These are phyloP conservation scores for Ruditapes philippinarum DNA, from an alignment of 1,140 invertebrate genomes.

Conservation along the genomic window DNA sequence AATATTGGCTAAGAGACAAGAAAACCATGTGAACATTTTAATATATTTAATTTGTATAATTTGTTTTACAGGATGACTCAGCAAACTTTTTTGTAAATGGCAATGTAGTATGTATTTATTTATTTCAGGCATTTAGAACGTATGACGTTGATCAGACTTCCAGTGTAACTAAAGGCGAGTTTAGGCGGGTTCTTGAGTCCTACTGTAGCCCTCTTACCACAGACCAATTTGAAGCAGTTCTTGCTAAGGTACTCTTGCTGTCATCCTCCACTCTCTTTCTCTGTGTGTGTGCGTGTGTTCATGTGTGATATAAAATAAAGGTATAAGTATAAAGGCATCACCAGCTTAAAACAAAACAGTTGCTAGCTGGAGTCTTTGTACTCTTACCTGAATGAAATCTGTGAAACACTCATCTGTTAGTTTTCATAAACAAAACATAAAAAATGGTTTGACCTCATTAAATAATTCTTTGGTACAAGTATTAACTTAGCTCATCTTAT, in stretches of 20 bases:
- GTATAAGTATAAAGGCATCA: background rate
- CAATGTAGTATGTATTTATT: background rate
- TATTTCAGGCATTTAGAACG: constrained; percentile 82
- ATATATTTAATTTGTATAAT: too few species aligned
- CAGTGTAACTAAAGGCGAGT: constrained; percentile 83
- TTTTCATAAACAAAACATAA: background rate
- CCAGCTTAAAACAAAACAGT: background rate
- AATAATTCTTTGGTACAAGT: background rate
- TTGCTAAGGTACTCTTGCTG: constrained; percentile 80
- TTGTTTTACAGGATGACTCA: too few species aligned
- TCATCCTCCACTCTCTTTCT: background rate
- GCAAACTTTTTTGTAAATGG: too few species aligned
- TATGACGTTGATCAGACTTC: constrained; percentile 83
- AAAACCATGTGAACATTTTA: too few species aligned
- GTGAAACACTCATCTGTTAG: background rate
- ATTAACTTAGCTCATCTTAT: constrained; percentile 1
- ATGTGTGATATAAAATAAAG: background rate
- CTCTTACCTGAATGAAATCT: background rate
- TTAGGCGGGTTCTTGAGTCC: constrained; percentile 82
- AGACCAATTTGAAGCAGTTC: constrained; percentile 82
- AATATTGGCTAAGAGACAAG: too few species aligned
- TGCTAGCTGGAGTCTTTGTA: background rate
- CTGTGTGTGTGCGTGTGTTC: too few species aligned
- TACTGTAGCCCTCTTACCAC: constrained; percentile 82
- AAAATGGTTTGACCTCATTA: background rate